Evolutionary conservation across 2,113 vertebrate genomes (phyloP), one percentile per base, ranked within the genome.

Genomic region (Guaruba guarouba): DNA sequence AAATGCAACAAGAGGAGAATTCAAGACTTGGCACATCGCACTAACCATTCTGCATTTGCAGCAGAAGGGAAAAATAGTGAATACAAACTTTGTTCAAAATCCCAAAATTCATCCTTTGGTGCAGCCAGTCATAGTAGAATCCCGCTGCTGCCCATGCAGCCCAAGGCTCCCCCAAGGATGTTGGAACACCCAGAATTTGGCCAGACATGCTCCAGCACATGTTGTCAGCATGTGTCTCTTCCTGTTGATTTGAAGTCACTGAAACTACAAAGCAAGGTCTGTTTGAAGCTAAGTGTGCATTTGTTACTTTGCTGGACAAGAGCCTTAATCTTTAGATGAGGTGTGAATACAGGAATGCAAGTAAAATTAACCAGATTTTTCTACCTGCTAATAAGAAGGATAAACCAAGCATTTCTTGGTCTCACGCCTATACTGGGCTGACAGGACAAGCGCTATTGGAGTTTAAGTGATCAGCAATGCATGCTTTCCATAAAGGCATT

Each of bases 91-190:
- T 1, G 4, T 33, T 48, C 51, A 67, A 39, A 52, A 69, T 51
- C 22, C 7, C 14, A 6, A 69, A 85, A 37, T 6, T 24, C 33
- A 16, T 52, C 9, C 31, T 86, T 18, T 2, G 4, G 22, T 20
- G 43, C 4, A 51, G 5, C 37, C 27, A 20, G 22, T 51, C 0
- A 1, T 2, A 71, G 69, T 20, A 0, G 7, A 79, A 57, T 54
- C 11, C 15, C 52, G 19, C 8, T 61, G 23, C 37, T 62, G 35
- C 4, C 4, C 0, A 0, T 2, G 1, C 16, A 83, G 68, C n/a
- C 49, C 1, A 2, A n/a, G 29, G 20, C 10, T 68, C 61, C 59
- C 35, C 35, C 13, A 7, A 15, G 66, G 52, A 23, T 6, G 6
- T 44, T 27, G 7, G 68, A 62, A 52, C 11, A 7, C 1, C 5